Base-by-base conservation (phyloP, 2,888 invertebrate genomes). In the Lymantria monacha region DNA sequence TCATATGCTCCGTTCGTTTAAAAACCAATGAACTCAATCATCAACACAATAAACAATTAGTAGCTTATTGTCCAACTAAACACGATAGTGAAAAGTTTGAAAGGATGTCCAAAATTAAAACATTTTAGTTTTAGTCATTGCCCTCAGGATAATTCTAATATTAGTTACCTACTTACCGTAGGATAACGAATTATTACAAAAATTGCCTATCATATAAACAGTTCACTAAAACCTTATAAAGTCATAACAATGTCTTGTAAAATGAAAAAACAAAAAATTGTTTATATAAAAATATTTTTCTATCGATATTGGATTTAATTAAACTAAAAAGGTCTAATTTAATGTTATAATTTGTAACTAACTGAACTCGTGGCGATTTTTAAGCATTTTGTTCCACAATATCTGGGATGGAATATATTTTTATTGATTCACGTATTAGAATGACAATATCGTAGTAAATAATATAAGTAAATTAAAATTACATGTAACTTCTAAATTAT, bases 391-490 rank as follows among this genome's bases (percentile, higher is more conserved):
- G 68, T 83, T 86, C 81, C 82, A 81, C 78, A 74, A 79, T 85
- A 83, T 87, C 88, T 87, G 87, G 83, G 87, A 87, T 86, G 81
- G 84, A 86, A 81, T 75, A 67, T 61, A 72, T 74, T 41, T 41
- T 41, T 65, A 64, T 74, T 75, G 72, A 73, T 78, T 71, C 75
- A 79, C 70, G 76, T 81, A 83, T 85, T 87, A 85, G 80, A 76
- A 76, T 80, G 87, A 87, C 87, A 89, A 88, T 88, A 87, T 86
- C 69, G 75, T 82, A 84, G 79, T 77, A 70, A 66, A 72, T 81
- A 73, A 68, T 69, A 79, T 72, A 70, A 78, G 70, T 73, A 65
- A 66, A 53, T 75, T 67, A 76, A 74, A 72, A 73, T 53, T 64
- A 22, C 13, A 42, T 12, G 7, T 30, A 42, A 22, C 63, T 64